Conservation (phyloP, 2,888 invertebrate species). For the Schizaphis graminum region DNA sequence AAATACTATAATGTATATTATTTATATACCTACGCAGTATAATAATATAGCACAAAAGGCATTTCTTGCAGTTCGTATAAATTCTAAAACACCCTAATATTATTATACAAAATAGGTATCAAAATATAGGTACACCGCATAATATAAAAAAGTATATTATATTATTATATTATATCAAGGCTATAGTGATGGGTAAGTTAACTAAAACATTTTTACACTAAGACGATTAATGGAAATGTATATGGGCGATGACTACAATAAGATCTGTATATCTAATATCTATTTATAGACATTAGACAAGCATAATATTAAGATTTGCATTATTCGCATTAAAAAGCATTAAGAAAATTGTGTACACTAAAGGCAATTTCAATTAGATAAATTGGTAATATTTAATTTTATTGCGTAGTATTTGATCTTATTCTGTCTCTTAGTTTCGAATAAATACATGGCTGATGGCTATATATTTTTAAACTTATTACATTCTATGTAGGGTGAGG, state of each 20-base stretch:
- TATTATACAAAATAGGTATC: background rate
- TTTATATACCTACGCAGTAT: background rate
- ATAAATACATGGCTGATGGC: background rate
- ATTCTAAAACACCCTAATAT: background rate
- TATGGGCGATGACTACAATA: no score
- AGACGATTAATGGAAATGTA: no score
- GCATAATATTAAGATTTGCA: no score
- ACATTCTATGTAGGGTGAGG: background rate
- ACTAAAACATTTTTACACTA: no score
- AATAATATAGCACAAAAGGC: background rate
- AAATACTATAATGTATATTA: background rate
- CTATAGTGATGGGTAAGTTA: no score
- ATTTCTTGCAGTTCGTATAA: background rate
- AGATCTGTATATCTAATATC: no score
- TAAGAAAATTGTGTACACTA: no score
- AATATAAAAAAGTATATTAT: background rate
- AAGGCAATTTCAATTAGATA: no score
- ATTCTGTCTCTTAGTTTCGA: background rate
- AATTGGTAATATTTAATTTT: background rate
- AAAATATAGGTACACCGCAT: background rate
- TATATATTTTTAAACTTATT: background rate
- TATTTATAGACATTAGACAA: no score
- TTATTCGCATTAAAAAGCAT: no score
- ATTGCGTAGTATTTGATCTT: background rate
- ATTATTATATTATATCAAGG: no score